These are phyloP conservation scores for Hemibagrus guttatus DNA, from an alignment of 2,797 vertebrate genomes.

Conservation along the genomic window DNA sequence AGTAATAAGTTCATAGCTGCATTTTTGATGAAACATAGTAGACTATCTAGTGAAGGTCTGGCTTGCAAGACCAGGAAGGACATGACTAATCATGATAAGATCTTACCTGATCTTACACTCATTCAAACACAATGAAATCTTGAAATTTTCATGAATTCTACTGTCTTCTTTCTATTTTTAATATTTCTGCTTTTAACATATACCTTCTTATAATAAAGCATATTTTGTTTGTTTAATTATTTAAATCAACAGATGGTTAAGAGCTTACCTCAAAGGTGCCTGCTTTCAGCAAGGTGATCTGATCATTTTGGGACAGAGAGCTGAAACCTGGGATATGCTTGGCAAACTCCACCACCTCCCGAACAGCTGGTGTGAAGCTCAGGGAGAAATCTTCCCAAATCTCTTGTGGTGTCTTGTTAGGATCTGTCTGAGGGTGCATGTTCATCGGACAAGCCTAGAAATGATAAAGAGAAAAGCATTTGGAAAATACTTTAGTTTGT, in stretches of 20 bases:
- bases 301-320: conserved; percentile 85
- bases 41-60: not conserved
- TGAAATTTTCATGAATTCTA: not conserved
- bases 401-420: conserved; percentile 82
- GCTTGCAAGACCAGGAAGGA: not conserved
- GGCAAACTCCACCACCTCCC: conserved; percentile 91
- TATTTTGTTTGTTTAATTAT: not conserved
- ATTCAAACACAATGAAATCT: not conserved
- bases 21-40: not conserved
- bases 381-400: conserved; percentile 94
- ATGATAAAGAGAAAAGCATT: conserved; percentile 9
- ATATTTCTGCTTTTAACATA: not conserved
- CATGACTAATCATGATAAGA: not conserved
- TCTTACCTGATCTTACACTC: not conserved
- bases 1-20: not conserved
- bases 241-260: not conserved
- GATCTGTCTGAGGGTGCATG: conserved; percentile 79
- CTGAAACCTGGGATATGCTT: conserved; percentile 90
- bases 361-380: conserved; percentile 89
- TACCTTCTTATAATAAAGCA: not conserved
- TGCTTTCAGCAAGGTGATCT: conserved; percentile 90
- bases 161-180: not conserved
- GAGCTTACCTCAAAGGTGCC: conserved; percentile 89
- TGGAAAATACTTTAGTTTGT: not conserved
- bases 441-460: conserved; percentile 91